Evolutionary conservation across 2,113 vertebrate species (phyloP).

Genomic region (Myanophis thanlyinensis): DNA sequence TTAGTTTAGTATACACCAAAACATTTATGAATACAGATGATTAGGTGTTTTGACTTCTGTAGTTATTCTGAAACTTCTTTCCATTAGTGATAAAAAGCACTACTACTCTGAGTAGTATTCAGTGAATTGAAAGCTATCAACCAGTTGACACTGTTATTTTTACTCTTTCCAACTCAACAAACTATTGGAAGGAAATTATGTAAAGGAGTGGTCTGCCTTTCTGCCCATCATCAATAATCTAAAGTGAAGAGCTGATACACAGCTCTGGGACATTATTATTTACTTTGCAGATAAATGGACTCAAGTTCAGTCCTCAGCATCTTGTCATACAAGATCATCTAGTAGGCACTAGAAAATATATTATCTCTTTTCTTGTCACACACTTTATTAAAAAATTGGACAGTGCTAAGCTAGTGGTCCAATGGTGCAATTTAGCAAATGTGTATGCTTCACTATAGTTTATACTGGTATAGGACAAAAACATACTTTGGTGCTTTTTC

Average conservation of each 20-base stretch:
- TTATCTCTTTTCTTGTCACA: not conserved
- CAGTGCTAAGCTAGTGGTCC: not conserved
- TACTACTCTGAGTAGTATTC: slow-evolving; percentile 9
- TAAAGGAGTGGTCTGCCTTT: not conserved
- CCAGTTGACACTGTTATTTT: not conserved
- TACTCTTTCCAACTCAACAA: not conserved
- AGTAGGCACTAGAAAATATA: not conserved
- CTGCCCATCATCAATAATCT: not conserved
- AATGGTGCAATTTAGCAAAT: not conserved
- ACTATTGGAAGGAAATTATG: not conserved
- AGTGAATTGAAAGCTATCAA: not conserved
- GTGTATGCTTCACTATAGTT: not conserved
- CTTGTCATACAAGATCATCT: not conserved
- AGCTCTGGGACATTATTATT: not conserved
- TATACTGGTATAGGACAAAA: not conserved
- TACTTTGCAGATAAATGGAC: not conserved
- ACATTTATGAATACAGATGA: slow-evolving; percentile 34
- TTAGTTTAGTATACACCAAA: slow-evolving; percentile 48
- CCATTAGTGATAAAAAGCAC: slow-evolving; percentile 49
- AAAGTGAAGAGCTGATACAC: not conserved
- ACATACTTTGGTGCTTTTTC: not conserved
- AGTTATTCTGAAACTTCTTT: slow-evolving; percentile 11
- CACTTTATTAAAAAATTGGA: not conserved
- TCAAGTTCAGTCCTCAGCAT: not conserved
- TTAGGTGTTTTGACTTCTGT: not conserved